Evolutionary conservation across 2,113 vertebrate species (phyloP).

Genomic region (Psittacara wagleri): DNA sequence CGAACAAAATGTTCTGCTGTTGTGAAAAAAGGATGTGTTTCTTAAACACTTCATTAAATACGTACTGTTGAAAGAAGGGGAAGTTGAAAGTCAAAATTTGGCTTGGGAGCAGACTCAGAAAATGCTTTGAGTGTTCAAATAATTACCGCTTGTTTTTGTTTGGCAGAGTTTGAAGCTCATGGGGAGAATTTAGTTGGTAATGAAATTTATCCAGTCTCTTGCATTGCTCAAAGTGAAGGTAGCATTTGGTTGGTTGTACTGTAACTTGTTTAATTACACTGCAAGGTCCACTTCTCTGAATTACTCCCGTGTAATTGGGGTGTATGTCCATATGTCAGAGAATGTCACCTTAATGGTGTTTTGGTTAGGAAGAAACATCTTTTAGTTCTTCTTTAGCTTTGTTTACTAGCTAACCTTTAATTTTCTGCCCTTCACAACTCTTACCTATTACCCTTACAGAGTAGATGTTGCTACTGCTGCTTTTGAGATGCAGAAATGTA

Average conservation of each 20-base stretch:
- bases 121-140: constrained; percentile 13
- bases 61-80: constrained; percentile 17
- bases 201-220: neutral
- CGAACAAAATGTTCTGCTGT: constrained; percentile 5
- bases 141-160: constrained; percentile 3
- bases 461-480: neutral
- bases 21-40: constrained; percentile 30
- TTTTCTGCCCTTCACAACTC: neutral
- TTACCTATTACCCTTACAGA: neutral
- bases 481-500: neutral
- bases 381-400: neutral
- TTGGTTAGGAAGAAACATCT: neutral
- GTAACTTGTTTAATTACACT: neutral
- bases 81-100: constrained; percentile 8
- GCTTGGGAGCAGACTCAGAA: neutral
- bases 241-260: neutral
- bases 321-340: neutral
- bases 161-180: neutral
- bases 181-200: neutral
- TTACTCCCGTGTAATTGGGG: neutral
- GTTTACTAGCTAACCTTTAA: neutral
- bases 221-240: neutral
- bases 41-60: constrained; percentile 41
- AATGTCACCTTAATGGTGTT: neutral
- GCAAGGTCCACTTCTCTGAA: neutral